Percentiles rank a stretch among this genome's conserved stretches.
These are phyloP conservation scores for Styela clava DNA, from an alignment of 23 tunicate species.

Conservation along the genomic window DNA sequence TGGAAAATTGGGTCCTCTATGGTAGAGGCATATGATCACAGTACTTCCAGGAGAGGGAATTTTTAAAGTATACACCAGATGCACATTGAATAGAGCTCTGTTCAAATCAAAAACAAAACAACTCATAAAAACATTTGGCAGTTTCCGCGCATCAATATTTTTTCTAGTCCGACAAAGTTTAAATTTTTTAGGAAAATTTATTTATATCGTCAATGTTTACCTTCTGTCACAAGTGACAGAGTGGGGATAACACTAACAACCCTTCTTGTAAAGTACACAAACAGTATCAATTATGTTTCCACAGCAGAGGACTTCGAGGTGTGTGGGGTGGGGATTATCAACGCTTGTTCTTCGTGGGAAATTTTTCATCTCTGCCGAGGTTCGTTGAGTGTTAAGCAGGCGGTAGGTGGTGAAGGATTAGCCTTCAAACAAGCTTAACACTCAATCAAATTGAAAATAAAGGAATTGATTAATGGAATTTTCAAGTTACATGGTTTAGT, in stretches of 20 bases:
- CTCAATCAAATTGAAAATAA: neutral
- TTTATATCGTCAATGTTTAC: too few relatives aligned
- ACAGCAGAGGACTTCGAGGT: neutral
- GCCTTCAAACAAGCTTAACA: neutral
- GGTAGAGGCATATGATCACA: too few relatives aligned
- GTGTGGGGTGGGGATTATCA: conserved; percentile 28
- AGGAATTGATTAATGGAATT: neutral
- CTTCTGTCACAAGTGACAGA: neutral
- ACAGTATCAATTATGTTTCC: neutral
- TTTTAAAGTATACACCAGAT: too few relatives aligned
- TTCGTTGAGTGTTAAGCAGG: conserved; percentile 12
- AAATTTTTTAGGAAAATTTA: too few relatives aligned
- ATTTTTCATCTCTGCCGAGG: conserved; percentile 8
- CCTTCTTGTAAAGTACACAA: conserved; percentile 17
- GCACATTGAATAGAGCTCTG: too few relatives aligned
- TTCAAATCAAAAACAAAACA: too few relatives aligned
- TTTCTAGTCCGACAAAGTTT: too few relatives aligned
- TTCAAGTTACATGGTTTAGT: too few relatives aligned
- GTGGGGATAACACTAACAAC: neutral
- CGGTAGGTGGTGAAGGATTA: conserved; percentile 16
- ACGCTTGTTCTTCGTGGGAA: conserved; percentile 8
- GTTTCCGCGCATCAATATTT: too few relatives aligned
- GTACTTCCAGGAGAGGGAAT: too few relatives aligned
- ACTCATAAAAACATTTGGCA: too few relatives aligned
- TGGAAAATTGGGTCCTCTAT: too few relatives aligned